Evolutionary conservation across 2,113 vertebrate genomes (phyloP).

Genomic region (Ceratotherium simum): DNA sequence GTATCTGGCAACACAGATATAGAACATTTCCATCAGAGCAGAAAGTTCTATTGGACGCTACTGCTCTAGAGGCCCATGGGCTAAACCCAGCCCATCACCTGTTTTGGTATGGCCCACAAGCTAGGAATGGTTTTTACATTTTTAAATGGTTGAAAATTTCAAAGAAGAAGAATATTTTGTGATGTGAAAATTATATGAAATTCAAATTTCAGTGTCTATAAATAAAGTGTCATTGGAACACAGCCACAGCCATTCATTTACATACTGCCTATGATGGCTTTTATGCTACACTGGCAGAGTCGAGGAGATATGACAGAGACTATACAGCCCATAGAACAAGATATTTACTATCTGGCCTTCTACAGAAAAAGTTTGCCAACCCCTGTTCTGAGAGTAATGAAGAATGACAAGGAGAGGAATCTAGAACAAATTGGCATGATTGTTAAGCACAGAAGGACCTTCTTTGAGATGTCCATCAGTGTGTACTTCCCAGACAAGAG

Average conservation of each 20-base stretch:
- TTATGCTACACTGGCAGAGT: background rate
- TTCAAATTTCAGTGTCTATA: background rate
- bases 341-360: background rate
- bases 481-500: background rate
- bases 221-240: background rate
- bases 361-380: background rate
- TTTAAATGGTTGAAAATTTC: background rate
- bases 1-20: background rate
- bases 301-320: background rate
- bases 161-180: background rate
- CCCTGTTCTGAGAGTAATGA: background rate
- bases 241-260: background rate
- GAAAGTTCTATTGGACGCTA: background rate
- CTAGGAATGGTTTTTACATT: background rate
- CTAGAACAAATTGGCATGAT: background rate
- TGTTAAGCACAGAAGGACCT: background rate
- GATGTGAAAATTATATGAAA: background rate
- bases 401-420: background rate
- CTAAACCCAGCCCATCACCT: background rate
- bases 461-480: background rate
- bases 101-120: background rate
- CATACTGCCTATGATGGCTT: background rate
- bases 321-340: background rate
- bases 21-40: background rate
- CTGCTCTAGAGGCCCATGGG: background rate